Evolutionary conservation across 2,113 vertebrate species (phyloP), one percentile per base, ranked within the genome.

Genomic region (Charina bottae): DNA sequence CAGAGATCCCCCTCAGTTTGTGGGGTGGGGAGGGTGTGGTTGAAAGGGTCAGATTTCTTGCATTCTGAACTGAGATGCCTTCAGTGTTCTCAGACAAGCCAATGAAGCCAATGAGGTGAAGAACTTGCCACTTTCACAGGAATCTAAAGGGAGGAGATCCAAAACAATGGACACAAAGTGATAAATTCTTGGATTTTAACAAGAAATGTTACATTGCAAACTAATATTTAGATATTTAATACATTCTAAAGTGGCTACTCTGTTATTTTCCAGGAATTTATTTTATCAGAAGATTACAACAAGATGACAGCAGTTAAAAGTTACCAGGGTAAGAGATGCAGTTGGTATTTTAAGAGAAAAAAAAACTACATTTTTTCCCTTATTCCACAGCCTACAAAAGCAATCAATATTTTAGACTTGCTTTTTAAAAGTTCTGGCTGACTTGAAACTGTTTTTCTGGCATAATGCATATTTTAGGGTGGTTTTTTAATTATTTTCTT

Each of bases 261-360:
- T 95, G 95, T 49, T 89, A 92, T 86, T 97, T 94, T 96, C 88
- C 94, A 99, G 99, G 99, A 99, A 95, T 99, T 99, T 96, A 97
- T 98, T 96, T 97, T 99, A 95, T 98, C 99, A 0, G 99, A 99
- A 95, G 99, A 99, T 96, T 99, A 99, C 97, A 99, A 99, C 96
- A 99, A 99, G 97, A 99, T 99, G 98, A 99, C 97, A 59, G 97
- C 98, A 90, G 98, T 98, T 93, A 98, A 98, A 94, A 98, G 96
- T 85, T 99, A 98, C 95, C 98, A 98, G 96, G 99, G 99, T 99
- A 97, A 98, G 98, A 96, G 89, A 85, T 64, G 7, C 21, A 17
- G 89, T 92, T 58, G 12, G 58, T 89, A 92, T 89, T 92, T 89
- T n/a, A 64, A 92, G 78, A 62, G 37, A 28, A 46, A 58, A 11